These are phyloP conservation scores for Molanna angustata DNA, from an alignment of 2,888 invertebrate genomes.

Conservation along the genomic window DNA sequence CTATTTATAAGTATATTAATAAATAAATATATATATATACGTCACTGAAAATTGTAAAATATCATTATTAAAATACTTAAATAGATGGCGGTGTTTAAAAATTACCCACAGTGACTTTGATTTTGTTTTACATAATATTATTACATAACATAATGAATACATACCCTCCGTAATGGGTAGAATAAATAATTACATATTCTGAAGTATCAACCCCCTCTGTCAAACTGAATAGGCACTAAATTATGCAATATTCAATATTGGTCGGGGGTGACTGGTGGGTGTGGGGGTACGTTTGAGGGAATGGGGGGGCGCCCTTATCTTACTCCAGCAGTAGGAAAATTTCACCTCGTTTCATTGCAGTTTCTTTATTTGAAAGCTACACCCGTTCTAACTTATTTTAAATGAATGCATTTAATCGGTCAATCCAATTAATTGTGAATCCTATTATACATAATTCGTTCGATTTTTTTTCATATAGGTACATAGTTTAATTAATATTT, in stretches of 20 bases:
- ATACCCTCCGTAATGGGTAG: conserved; percentile 9
- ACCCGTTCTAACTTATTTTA: background rate
- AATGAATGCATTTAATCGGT: background rate
- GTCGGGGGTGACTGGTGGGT: conserved; percentile 24
- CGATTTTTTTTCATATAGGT: too few relatives aligned
- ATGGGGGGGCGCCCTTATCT: conserved; percentile 38
- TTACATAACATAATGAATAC: too few relatives aligned
- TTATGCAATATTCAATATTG: conserved; percentile 33
- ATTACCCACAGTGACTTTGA: too few relatives aligned
- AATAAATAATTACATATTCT: conserved; percentile 29
- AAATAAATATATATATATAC: too few relatives aligned
- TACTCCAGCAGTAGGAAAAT: conserved; percentile 9
- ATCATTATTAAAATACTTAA: too few relatives aligned
- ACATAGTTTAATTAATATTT: too few relatives aligned
- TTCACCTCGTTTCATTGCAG: background rate
- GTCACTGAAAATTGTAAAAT: too few relatives aligned
- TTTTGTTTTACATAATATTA: too few relatives aligned
- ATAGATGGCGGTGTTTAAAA: too few relatives aligned
- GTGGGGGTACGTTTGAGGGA: conserved; percentile 37
- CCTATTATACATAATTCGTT: too few relatives aligned
- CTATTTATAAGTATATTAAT: too few relatives aligned
- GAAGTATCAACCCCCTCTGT: conserved; percentile 16
- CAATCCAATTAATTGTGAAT: too few relatives aligned
- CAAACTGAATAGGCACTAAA: conserved; percentile 28
- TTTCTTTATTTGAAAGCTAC: background rate